Base-by-base conservation (phyloP, 2,888 invertebrate species). In the Drosophila affinis region DNA sequence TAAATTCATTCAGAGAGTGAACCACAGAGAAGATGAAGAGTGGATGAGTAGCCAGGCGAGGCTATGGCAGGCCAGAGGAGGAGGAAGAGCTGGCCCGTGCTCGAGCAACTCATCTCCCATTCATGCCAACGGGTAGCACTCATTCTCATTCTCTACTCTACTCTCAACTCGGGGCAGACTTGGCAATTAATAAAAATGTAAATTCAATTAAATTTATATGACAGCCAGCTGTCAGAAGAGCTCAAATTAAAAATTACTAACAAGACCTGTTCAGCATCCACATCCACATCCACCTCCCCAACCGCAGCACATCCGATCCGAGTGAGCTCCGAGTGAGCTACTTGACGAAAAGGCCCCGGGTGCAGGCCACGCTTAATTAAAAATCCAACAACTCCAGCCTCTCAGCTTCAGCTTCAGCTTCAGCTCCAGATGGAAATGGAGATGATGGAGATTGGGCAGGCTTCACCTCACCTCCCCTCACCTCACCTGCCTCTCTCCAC, bases 191-290 rank as follows among this genome's bases (percentile, higher is more conserved):
- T 90, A 90, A 90, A 90, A 90, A 90, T 90, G 90, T 90, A 90
- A 89, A 90, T 90, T 90, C 90, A 90, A 90, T 90, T 90, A 90
- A 90, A 91, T 91, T 90, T 90, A 90, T 91, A 90, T 90, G 90
- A 91, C 91, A 90, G 90, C 87, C 57, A 87, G 89, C 90, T 90
- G 90, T 90, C 91, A 90, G 88, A 89, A 90, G 89, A 87, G 78
- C 89, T 90, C 91, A 90, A 90, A 91, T 90, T 90, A 90, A 90
- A 90, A 87, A 89, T 89, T 89, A 90, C 89, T 90, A 89, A 89
- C 86, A 88, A 84, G 87, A 78, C 85, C 78, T 83, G 88, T 86
- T 75, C 75, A 52, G 58, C 54, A 21, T 47, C 21, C 74, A 56
- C 27, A 27, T 27, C 9, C 9, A 29, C 29, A 10, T 61, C 62